A percentile compares a stretch with the other conserved stretches of the same genome.
These are phyloP conservation scores for Percopsis omiscomaycus DNA, from an alignment of 2,797 vertebrate species.

Conservation along the genomic window DNA sequence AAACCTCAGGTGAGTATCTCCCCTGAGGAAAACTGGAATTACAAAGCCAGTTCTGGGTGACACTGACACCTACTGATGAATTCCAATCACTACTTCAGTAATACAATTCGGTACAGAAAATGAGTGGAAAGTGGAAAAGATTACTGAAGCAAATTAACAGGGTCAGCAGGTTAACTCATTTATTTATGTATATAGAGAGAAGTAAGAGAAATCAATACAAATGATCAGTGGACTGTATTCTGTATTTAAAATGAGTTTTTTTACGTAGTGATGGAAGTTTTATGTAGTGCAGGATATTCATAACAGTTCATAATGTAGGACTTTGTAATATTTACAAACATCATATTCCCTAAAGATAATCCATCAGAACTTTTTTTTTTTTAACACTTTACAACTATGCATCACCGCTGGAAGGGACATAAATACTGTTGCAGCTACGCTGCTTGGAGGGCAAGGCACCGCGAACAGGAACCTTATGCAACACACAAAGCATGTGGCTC, in stretches of 20 bases:
- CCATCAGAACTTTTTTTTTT: conserved; percentile 31
- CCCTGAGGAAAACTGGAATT: neutral
- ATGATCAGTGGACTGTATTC: conserved; percentile 36
- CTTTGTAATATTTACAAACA: conserved; percentile 57
- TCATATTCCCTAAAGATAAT: conserved; percentile 31
- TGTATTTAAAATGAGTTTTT: conserved; percentile 39
- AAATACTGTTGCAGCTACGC: neutral
- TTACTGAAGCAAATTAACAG: neutral
- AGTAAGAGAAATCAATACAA: conserved; percentile 60
- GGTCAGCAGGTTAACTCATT: conserved; percentile 54
- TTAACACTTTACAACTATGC: conserved; percentile 56
- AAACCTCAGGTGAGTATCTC: too few species aligned
- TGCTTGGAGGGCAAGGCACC: neutral
- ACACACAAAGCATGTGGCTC: neutral
- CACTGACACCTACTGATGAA: conserved; percentile 39
- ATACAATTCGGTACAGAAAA: neutral
- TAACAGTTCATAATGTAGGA: conserved; percentile 31
- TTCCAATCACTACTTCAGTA: neutral
- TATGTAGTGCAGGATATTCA: conserved; percentile 22
- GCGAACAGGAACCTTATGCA: neutral
- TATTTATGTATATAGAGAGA: conserved; percentile 61
- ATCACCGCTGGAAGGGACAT: conserved; percentile 28
- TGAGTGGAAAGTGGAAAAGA: neutral
- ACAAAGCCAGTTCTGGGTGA: neutral
- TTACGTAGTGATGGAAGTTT: conserved; percentile 7